Evolutionary conservation across 2,888 invertebrate species (phyloP), one percentile per base, ranked within the genome.

Genomic region (Coleophora flavipennella): DNA sequence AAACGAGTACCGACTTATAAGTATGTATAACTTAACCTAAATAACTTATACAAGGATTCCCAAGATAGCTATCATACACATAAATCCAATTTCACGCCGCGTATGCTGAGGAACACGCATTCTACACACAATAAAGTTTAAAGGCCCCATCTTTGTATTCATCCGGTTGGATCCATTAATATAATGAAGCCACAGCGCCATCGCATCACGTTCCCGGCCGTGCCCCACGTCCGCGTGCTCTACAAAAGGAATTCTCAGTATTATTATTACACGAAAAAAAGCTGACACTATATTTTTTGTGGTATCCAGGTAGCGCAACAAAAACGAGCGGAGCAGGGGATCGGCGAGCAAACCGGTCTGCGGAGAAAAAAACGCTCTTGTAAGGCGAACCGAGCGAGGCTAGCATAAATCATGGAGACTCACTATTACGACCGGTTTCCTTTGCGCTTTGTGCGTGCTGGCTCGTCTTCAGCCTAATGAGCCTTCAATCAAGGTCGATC

Each of bases 401-500:
- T 20, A 59, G 67, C 75, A 80, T 83, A 81, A 81, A 80, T 83
- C 80, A 81, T 79, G 75, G 70, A 62, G 73, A 68, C 69, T 74
- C 79, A 75, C 72, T 74, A 74, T 64, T 57, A 58, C 57, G 66
- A 72, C 74, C 74, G 75, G 74, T 75, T 70, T 57, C 56, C 53
- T 59, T 62, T 57, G 63, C 29, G n/a, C 11, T 66, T 57, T 56
- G 53, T 59, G 62, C 57, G 63, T 10, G n/a, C 11, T 66, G 58
- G 62, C 66, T 71, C 57, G 67, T 59, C 66, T 71, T 62, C 50
- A 20, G 55, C 59, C 69, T 79, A 79, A 81, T 79, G 77, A 78
- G 75, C 68, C 76, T 79, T 79, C 79, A 80, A 81, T 83, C 81
- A 80, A 83, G 81, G 80, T 78, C 78, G 68, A 60, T 57, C 56